A percentile compares a stretch with the other conserved stretches of the same genome.
Evolutionary conservation across 2,113 vertebrate genomes (phyloP).

Genomic region (Machaerirhynchus nigripectus): DNA sequence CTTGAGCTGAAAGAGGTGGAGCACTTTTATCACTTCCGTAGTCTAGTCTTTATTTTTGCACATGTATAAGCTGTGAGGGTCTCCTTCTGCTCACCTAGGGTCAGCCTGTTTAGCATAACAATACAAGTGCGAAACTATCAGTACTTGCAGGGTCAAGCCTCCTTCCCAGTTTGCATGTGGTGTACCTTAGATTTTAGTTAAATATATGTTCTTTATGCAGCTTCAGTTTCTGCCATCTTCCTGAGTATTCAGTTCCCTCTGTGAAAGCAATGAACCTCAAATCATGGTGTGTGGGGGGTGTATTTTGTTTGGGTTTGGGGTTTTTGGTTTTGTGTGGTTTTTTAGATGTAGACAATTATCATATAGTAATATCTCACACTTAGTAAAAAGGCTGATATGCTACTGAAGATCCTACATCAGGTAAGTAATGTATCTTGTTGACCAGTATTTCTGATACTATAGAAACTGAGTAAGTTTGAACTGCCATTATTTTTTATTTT

Average conservation of each 20-base stretch:
- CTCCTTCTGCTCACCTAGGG: not conserved
- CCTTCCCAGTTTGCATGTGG: not conserved
- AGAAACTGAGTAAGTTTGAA: not conserved
- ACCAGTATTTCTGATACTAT: not conserved
- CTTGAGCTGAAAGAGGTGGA: not conserved
- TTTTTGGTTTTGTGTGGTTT: not conserved
- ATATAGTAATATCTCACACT: not conserved
- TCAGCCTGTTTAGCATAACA: not conserved
- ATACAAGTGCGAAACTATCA: not conserved
- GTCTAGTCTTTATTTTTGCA: not conserved
- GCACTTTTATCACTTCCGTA: not conserved
- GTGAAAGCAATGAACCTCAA: not conserved
- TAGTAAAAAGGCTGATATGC: not conserved
- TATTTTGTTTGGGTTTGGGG: rapidly evolving
- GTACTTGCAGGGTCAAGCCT: not conserved
- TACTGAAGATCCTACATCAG: not conserved
- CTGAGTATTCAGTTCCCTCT: not conserved
- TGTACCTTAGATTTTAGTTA: not conserved
- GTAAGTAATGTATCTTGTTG: not conserved
- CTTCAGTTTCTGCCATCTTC: not conserved
- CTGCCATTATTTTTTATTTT: conserved; percentile 3
- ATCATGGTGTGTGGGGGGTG: rapidly evolving
- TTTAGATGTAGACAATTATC: not conserved
- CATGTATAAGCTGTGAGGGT: not conserved
- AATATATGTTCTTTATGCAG: not conserved